Evolutionary conservation across 2,797 vertebrate species (phyloP), one percentile per base, ranked within the genome.

Genomic region (Lophotriccus pileatus): DNA sequence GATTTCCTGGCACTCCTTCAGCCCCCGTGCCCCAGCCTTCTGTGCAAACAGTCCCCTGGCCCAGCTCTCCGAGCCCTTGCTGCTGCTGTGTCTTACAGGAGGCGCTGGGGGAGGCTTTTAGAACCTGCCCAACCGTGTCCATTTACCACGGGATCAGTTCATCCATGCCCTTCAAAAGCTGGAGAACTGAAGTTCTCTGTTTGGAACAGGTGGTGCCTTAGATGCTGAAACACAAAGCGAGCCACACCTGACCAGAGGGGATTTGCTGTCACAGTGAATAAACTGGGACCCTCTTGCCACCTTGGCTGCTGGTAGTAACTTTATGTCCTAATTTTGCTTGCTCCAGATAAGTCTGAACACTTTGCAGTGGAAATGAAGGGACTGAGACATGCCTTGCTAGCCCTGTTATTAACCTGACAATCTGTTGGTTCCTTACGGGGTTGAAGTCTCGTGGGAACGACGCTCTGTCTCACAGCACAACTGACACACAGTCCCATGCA

Each of bases 1-100:
- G 88, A 84, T 96, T 95, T 96, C 96, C 94, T 96, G 91, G 92
- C 93, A 24, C n/a, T 68, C 1, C 4, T 43, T 94, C 87, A 95
- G 32, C 79, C 41, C 62, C 50, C 2, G 23, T 4, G 63, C 81
- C 88, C 77, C 5, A 0, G 72, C 76, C 78, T 80, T 63, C 76
- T 76, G 66, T 58, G 86, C 86, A 92, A 94, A 90, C 86, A 93
- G 16, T 75, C 63, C 73, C 30, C 60, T 3, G 0, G 63, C 69
- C 72, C 44, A 84, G 68, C 74, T 90, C 52, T 28, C n/a, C 1
- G 4, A 59, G 55, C 1, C 0, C 27, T 95, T 69, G 87, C 67
- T 36, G n/a, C 60, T 34, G 73, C 85, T 67, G 30, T 1, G 9
- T 34, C 53, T 60, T 30, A 27, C 27, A 62, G 24, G 75, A 68